phyloP scores from a whole-genome alignment of 2,113 vertebrate genomes.

The Callipepla californica region DNA sequence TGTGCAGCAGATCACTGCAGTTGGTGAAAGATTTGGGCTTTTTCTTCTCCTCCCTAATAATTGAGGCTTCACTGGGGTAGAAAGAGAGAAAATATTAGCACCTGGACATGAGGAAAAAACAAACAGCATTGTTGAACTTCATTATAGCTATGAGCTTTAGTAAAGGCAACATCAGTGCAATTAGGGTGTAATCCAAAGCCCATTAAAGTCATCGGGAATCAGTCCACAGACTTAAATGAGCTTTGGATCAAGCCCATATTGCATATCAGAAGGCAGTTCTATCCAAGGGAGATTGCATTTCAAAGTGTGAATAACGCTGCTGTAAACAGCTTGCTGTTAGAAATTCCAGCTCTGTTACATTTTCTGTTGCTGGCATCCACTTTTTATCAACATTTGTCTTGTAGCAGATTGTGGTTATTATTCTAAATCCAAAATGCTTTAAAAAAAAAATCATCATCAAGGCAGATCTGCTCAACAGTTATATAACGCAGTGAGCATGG shows the following conservation, averaged over 20 bases:
- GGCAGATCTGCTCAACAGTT: not conserved
- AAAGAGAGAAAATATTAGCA: slow-evolving; percentile 38
- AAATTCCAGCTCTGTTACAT: slow-evolving; percentile 47
- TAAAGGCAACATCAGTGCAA: slow-evolving; percentile 61
- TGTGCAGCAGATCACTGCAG: slow-evolving; percentile 20
- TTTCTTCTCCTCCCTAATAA: slow-evolving; percentile 23
- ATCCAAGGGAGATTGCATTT: not conserved
- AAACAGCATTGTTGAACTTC: slow-evolving; percentile 44
- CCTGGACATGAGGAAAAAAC: slow-evolving; percentile 14
- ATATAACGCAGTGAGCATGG: not conserved
- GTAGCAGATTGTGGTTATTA: slow-evolving; percentile 56
- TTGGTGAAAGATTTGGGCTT: not conserved
- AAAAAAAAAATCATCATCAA: not conserved
- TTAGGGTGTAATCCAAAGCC: slow-evolving; percentile 61
- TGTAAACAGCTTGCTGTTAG: slow-evolving; percentile 41
- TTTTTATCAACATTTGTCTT: slow-evolving; percentile 66
- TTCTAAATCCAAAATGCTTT: slow-evolving; percentile 53
- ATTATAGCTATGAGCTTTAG: slow-evolving; percentile 47
- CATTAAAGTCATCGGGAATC: slow-evolving; percentile 59
- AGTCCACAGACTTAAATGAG: slow-evolving; percentile 39
- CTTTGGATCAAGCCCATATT: slow-evolving; percentile 49
- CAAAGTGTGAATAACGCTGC: slow-evolving; percentile 4
- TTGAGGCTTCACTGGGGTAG: slow-evolving; percentile 12
- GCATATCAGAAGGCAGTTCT: not conserved
- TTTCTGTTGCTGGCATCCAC: slow-evolving; percentile 51